Conservation (phyloP, 2,113 vertebrate species). For the Rynchops niger region DNA sequence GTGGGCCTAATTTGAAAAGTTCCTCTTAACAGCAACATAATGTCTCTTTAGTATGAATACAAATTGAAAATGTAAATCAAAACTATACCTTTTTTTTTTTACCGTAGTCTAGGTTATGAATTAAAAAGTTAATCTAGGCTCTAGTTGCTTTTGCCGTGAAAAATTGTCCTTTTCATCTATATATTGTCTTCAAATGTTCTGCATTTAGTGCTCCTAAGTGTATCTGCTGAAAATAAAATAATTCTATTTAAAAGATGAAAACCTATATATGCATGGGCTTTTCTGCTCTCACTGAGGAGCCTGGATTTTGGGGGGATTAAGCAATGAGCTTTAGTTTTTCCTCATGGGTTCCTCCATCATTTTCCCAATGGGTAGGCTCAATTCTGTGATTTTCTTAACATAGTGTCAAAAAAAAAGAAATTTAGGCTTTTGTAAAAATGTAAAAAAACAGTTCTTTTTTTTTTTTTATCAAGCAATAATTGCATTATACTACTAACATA, state of each 20-base stretch:
- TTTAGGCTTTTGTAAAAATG: not conserved
- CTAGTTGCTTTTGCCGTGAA: not conserved
- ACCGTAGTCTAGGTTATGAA: not conserved
- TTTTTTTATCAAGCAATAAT: not conserved
- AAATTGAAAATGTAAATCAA: not conserved
- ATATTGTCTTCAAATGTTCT: not conserved
- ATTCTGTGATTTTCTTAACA: not conserved
- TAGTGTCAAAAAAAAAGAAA: not conserved
- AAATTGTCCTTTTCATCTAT: not conserved
- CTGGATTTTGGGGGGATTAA: not conserved
- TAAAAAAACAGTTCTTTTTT: not conserved
- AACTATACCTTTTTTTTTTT: not conserved
- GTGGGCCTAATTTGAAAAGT: not conserved
- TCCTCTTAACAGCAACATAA: not conserved
- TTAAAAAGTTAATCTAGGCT: not conserved
- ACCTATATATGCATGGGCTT: accelerated
- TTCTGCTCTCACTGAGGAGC: not conserved
- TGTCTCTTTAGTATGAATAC: not conserved
- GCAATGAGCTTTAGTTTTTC: not conserved
- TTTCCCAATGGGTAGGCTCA: not conserved
- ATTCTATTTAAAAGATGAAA: not conserved
- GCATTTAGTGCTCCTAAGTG: not conserved
- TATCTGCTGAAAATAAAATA: not conserved
- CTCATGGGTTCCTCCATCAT: not conserved
- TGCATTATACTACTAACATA: not conserved